These are phyloP conservation scores for Imbricaverruca yamaguchii DNA, from an alignment of 2,888 invertebrate genomes.

Conservation along the genomic window DNA sequence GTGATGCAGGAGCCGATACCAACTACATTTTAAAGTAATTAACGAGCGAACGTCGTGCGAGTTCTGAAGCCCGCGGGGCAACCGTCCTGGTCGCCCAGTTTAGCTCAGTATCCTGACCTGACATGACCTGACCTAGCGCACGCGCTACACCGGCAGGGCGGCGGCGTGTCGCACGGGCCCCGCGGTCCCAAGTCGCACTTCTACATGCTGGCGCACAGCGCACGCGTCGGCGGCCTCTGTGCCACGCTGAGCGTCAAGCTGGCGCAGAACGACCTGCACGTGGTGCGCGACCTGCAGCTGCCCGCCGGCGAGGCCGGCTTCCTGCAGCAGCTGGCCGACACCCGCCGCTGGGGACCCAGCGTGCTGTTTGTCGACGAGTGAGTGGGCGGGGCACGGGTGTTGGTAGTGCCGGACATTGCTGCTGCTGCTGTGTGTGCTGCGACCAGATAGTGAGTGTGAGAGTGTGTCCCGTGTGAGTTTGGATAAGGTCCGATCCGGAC, in stretches of 20 bases:
- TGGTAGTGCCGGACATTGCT: too few species aligned
- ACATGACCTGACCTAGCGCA: constrained; percentile 21
- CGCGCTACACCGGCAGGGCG: constrained; percentile 66
- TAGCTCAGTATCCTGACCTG: too few species aligned
- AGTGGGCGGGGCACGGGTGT: constrained; percentile 40
- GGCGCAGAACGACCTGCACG: constrained; percentile 86
- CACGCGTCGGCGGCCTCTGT: constrained; percentile 69
- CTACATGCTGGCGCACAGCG: constrained; percentile 79
- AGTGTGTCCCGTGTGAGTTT: too few species aligned
- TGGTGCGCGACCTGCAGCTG: constrained; percentile 77
- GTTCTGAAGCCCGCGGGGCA: too few species aligned
- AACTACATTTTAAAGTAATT: too few species aligned
- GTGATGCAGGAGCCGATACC: too few species aligned
- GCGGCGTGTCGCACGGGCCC: constrained; percentile 83
- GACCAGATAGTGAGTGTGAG: too few species aligned
- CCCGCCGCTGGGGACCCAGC: constrained; percentile 91
- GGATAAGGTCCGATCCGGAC: background rate
- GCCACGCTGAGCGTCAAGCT: constrained; percentile 80
- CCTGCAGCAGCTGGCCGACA: constrained; percentile 67
- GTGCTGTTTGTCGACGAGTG: constrained; percentile 88
- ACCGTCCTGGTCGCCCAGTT: too few species aligned
- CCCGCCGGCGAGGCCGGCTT: constrained; percentile 72
- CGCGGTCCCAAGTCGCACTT: constrained; percentile 83
- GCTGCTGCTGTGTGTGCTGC: too few species aligned
- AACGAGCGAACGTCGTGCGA: too few species aligned